Evolutionary conservation across 2,888 invertebrate genomes (phyloP), one percentile per base, ranked within the genome.

Genomic region (Diaperis boleti): DNA sequence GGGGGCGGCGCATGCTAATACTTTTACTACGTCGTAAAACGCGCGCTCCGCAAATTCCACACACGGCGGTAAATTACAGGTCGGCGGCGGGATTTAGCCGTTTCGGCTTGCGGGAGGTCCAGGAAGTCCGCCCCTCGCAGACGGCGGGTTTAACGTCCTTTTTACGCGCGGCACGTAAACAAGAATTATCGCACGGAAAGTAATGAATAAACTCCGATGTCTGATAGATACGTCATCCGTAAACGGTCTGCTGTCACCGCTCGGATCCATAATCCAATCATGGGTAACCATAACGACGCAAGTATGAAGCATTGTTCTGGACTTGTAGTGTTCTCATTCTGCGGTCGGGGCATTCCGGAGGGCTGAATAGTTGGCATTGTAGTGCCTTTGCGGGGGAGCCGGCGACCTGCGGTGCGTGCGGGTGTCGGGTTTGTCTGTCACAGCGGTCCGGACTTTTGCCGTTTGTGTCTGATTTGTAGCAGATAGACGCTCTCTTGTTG

Each of bases 1-100:
- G 15, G 15, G n/a, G 1, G 8, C 26, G 41, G 59, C 55, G 63
- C 63, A 67, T 64, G n/a, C n/a, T n/a, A 64, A 68, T 61, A 59
- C 62, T 67, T 65, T 67, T 69, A 69, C 62, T 65, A 47, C 44
- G 56, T 65, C 67, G 64, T 69, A 65, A 69, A 65, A 67, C 62
- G 69, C 65, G 65, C 67, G 64, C 65, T 64, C 67, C 69, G 47
- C 59, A 68, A 67, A 65, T 69, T 67, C 63, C 68, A 59, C 47
- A 49, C 50, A 59, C 56, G 56, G 10, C 44, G 45, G 56, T 56
- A 56, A 56, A 56, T 56, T 59, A 59, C 59, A 26, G 39, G 41
- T 49, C 17, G 56, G 17, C 57, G 47, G 29, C 39, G 17, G 26
- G 54, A 26, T 45, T 26, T 45, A 26, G 29, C 45, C 55, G 45